Evolutionary conservation across 1,140 invertebrate genomes (phyloP), one percentile per base, ranked within the genome.

Genomic region (Copidosoma floridanum): DNA sequence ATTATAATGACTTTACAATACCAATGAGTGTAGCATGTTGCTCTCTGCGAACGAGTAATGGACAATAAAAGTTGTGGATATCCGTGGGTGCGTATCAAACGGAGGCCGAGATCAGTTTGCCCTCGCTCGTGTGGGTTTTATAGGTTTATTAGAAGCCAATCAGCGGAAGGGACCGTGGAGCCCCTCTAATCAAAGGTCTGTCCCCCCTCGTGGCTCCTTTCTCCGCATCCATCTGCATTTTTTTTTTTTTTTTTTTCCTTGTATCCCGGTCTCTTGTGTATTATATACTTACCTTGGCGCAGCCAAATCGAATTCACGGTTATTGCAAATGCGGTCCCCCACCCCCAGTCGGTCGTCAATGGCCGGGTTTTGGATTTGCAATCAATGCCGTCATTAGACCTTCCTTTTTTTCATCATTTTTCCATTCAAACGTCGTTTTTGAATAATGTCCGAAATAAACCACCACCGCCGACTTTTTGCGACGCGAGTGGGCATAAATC

Each of bases 131-230:
- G 41, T 10, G 7, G 21, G 26, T 76, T 76, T 76, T 73, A 75
- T 76, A 60, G 68, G 71, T 76, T 78, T 78, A 78, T 78, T 76
- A 79, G 75, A 76, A 78, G 74, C 68, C 73, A 79, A 78, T 79
- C 75, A 75, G 67, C 58, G 63, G 63, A 65, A n/a, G n/a, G n/a
- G n/a, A 65, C 70, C 67, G n/a, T n/a, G 63, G 70, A 74, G 71
- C 70, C n/a, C n/a, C 77, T 80, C 71, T 80, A 78, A 80, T 80
- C 77, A 78, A 76, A 78, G 74, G 74, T 74, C 53, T 57, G 61
- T 66, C 71, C 57, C 68, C 51, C 47, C 40, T 32, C 26, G 26
- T 37, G 35, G 32, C 32, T 20, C 58, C 43, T 37, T 52, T 18
- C n/a, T 20, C 11, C 27, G 23, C 21, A 3, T 53, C 20, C 10